Base-by-base conservation (phyloP, 1,140 invertebrate species). In the Eumaeus atala region DNA sequence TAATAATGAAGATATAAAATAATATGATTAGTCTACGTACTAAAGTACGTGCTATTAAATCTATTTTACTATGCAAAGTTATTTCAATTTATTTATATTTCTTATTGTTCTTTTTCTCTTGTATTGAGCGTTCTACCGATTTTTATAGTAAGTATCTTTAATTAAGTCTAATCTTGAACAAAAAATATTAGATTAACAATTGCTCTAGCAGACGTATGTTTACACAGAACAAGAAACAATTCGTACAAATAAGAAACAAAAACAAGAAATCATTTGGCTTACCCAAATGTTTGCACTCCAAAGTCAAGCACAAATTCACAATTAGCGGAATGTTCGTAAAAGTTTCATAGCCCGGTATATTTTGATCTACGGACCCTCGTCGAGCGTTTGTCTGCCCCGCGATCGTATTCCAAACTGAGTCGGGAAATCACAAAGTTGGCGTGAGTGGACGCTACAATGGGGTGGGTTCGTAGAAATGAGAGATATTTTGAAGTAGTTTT, bases 371-470 rank as follows among this genome's bases (percentile, higher is more conserved):
- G 40, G 40, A 14, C 2, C 40, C 6, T 8, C 38, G 48, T 38
- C 48, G 48, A 17, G 51, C 40, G 14, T 9, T 9, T 34, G 28
- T 21, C 51, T 47, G 42, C 10, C 18, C 33, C 51, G 58, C 57
- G 54, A 56, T 28, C 54, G 51, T 54, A 40, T 57, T 57, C 55
- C 54, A 51, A 54, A 67, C 65, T 67, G 65, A 64, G 53, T 38
- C 51, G 36, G 51, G 55, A 48, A 54, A 40, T 48, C 18, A 38
- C 35, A 28, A 56, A 49, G 17, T 49, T 16, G 17, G 58, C 54
- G 61, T 54, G 61, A 59, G 57, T 54, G 59, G 58, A 66, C 48
- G 37, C 9, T 21, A 40, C 57, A 56, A 59, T 57, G 49, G 60
- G 64, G 61, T 66, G 55, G 51, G 42, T 53, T n/a, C 54, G 42